Percentiles rank a stretch among this genome's conserved stretches.
phyloP scores from a whole-genome alignment of 2,113 vertebrate species.

The Pundamilia nyererei region DNA sequence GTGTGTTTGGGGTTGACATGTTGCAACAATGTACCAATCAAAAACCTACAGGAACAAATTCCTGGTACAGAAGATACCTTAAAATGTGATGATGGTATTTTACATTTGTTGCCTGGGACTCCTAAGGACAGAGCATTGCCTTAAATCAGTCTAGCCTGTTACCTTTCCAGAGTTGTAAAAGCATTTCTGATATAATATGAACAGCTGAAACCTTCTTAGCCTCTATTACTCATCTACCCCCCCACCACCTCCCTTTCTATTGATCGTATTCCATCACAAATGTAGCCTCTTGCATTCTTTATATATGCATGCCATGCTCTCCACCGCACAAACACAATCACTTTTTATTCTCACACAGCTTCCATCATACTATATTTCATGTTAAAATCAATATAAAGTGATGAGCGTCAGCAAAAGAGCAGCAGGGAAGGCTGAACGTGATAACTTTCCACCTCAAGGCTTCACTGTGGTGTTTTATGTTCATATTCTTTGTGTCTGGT shows the following conservation, averaged over 20 bases:
- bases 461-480: slow-evolving; percentile 31
- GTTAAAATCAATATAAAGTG: slow-evolving; percentile 12
- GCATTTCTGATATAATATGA: background rate
- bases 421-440: background rate
- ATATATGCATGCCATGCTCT: background rate
- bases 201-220: background rate
- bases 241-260: background rate
- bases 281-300: background rate
- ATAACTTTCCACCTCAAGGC: slow-evolving; percentile 7
- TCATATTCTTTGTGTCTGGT: slow-evolving; percentile 23
- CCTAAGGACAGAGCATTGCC: background rate
- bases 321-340: background rate
- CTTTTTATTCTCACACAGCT: background rate
- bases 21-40: background rate
- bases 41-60: background rate
- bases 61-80: background rate
- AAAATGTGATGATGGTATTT: background rate
- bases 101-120: background rate
- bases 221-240: background rate
- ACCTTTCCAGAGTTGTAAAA: background rate
- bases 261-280: background rate
- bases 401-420: background rate
- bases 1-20: background rate
- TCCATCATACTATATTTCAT: background rate
- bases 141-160: background rate